Percentiles rank a stretch among this genome's conserved stretches.
Evolutionary conservation across 2,888 invertebrate species (phyloP).

Genomic region (Quadroppia sp.): DNA sequence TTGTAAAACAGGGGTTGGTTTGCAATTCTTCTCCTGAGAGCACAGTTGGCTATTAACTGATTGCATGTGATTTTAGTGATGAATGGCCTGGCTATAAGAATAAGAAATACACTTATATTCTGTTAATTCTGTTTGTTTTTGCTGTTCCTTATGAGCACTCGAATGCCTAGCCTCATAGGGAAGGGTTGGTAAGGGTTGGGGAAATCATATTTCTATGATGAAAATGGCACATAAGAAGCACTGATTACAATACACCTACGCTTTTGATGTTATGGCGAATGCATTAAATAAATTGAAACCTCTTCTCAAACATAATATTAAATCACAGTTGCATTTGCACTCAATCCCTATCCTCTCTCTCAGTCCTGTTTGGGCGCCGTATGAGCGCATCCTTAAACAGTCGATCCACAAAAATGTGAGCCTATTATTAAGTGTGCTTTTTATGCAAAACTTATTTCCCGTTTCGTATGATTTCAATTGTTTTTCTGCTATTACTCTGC

Average conservation of each 20-base stretch:
- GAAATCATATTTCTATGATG: too few relatives aligned
- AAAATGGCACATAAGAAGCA: too few relatives aligned
- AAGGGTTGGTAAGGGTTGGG: too few relatives aligned
- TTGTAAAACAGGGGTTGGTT: too few relatives aligned
- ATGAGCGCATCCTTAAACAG: not conserved
- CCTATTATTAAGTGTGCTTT: not conserved
- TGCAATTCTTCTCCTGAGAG: not conserved
- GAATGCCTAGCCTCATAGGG: too few relatives aligned
- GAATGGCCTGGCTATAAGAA: not conserved
- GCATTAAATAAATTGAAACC: slow-evolving; percentile 17
- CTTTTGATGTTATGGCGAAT: not conserved
- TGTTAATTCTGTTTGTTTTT: too few relatives aligned
- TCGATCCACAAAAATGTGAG: not conserved
- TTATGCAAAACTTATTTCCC: slow-evolving; percentile 13
- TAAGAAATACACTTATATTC: too few relatives aligned
- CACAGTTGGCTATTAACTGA: not conserved
- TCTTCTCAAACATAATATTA: not conserved
- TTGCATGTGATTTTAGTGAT: slow-evolving; percentile 27
- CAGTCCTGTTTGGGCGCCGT: not conserved
- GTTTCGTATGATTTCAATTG: not conserved
- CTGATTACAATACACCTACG: slow-evolving; percentile 26
- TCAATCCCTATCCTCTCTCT: not conserved
- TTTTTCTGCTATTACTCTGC: not conserved
- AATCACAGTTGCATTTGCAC: not conserved
- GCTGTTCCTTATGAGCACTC: too few relatives aligned